Evolutionary conservation across 2,888 invertebrate genomes (phyloP).

Genomic region (Rhogogaster chlorosoma): DNA sequence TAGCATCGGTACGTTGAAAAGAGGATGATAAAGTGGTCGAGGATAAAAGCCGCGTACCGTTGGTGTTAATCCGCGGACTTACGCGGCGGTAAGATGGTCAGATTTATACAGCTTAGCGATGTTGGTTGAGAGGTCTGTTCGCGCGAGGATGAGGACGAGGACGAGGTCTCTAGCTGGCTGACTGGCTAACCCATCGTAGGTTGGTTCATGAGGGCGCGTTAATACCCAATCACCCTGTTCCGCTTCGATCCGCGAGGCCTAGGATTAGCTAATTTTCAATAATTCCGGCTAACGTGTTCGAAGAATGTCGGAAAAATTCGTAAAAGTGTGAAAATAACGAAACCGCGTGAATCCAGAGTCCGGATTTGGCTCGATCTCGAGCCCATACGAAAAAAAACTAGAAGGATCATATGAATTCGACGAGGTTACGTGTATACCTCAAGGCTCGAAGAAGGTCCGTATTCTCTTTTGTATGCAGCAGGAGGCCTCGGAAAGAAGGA

Average conservation of each 20-base stretch:
- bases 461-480: constrained; percentile 47
- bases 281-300: constrained; percentile 58
- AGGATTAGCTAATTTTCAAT: constrained; percentile 62
- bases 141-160: constrained; percentile 57
- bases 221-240: constrained; percentile 69
- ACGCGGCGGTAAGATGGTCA: constrained; percentile 75
- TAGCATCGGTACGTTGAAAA: constrained; percentile 32
- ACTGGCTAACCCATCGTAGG: constrained; percentile 46
- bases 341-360: too few relatives aligned
- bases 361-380: neutral
- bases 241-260: constrained; percentile 57
- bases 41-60: constrained; percentile 61
- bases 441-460: too few relatives aligned
- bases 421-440: too few relatives aligned
- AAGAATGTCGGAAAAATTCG: too few relatives aligned
- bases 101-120: constrained; percentile 76
- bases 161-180: constrained; percentile 53
- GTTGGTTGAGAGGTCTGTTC: constrained; percentile 45
- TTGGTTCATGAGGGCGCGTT: constrained; percentile 58
- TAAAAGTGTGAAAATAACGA: too few relatives aligned
- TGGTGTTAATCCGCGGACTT: constrained; percentile 75
- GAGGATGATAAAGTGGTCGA: constrained; percentile 54
- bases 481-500: constrained; percentile 27
- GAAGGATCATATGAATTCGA: neutral
- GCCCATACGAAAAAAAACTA: neutral